phyloP scores from a whole-genome alignment of 2,888 invertebrate genomes.

The Halocaridina rubra region DNA sequence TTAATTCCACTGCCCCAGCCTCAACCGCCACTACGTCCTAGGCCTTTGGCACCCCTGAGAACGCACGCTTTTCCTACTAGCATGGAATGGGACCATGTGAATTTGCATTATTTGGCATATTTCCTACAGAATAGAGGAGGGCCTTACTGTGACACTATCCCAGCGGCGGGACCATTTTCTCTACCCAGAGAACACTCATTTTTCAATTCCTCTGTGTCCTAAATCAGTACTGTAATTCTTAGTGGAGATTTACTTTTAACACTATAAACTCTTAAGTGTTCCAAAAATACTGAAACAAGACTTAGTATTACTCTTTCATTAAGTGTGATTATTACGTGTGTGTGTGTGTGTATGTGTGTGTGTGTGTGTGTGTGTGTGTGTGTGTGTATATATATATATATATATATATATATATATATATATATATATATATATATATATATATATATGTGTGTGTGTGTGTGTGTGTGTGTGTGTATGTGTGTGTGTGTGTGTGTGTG shows the following conservation, averaged over 20 bases:
- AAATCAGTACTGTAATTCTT: not conserved
- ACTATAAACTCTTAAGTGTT: not conserved
- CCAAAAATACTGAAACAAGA: not conserved
- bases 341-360: not conserved
- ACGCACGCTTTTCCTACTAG: not conserved
- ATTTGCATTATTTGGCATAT: constrained; percentile 25
- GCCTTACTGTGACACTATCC: constrained; percentile 9
- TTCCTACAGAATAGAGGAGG: constrained; percentile 19
- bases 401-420: too few relatives aligned
- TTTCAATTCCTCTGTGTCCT: constrained; percentile 31
- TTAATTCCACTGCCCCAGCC: constrained; percentile 29
- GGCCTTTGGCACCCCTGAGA: constrained; percentile 20
- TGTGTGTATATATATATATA: too few relatives aligned
- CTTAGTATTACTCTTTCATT: not conserved
- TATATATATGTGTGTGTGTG: too few relatives aligned
- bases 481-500: too few relatives aligned
- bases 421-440: too few relatives aligned
- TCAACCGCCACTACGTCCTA: constrained; percentile 14
- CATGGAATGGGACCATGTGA: constrained; percentile 39
- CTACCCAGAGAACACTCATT: constrained; percentile 17
- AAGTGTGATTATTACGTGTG: not conserved
- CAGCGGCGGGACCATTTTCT: constrained; percentile 6
- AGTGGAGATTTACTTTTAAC: not conserved
- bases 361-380: not conserved
- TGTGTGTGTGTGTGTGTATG: too few relatives aligned